Evolutionary conservation across 1,140 invertebrate species (phyloP).

Genomic region (Heliconius nattereri): DNA sequence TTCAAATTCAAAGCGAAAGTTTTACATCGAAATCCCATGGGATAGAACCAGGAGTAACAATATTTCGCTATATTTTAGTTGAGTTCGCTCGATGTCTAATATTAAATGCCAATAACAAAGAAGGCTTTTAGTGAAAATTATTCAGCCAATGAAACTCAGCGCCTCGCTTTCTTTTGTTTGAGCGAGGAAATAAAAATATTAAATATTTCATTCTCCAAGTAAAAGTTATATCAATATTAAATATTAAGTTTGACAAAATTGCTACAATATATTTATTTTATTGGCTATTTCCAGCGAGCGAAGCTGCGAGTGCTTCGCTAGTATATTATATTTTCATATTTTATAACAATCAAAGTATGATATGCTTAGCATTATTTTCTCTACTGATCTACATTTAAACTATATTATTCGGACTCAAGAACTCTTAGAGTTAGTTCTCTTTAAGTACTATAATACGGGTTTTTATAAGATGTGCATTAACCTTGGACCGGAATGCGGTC

Average conservation of each 20-base stretch:
- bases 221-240: no score
- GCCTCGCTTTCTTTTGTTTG: no score
- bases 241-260: no score
- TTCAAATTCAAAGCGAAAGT: no score
- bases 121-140: not conserved
- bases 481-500: conserved; percentile 63
- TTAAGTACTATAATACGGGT: conserved; percentile 10
- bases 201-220: not conserved
- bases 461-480: conserved; percentile 52
- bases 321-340: no score
- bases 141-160: not conserved
- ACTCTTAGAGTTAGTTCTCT: not conserved
- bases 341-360: no score
- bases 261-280: no score
- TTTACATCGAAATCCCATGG: not conserved
- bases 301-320: no score
- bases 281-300: no score
- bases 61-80: not conserved
- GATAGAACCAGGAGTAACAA: not conserved
- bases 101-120: not conserved
- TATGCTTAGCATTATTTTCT: not conserved
- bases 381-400: conserved; percentile 1
- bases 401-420: not conserved
- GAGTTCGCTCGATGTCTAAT: not conserved
- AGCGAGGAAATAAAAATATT: not conserved